Evolutionary conservation across 2,113 vertebrate species (phyloP), one percentile per base, ranked within the genome.

Genomic region (Phycodurus eques): DNA sequence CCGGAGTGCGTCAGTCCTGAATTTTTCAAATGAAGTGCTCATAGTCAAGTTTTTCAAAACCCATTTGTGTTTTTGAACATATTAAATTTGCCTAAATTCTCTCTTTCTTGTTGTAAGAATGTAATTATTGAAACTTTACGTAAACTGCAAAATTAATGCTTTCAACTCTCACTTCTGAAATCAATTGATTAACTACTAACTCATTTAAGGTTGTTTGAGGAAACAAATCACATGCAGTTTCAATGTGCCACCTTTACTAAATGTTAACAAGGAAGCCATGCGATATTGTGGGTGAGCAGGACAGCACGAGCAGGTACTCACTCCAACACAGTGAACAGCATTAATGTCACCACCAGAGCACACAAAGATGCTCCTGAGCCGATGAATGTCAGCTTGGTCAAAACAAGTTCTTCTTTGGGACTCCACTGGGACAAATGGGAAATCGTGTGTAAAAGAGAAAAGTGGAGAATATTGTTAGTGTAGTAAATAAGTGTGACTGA

Each of bases 351-450:
- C 79, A 94, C 75, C 60, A 94, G 87, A 0, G 93, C 93, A 57
- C 93, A 94, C 66, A 94, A 88, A 42, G 93, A 94, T 0, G 92
- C 92, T n/a, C 93, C 93, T 4, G 84, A 92, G 64, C 93, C 93
- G 19, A 94, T 93, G 83, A 94, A 93, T 3, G 93, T 94, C 83
- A 94, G 81, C 80, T 93, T 94, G 76, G 89, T 93, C 83, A 94
- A 80, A 88, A 94, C 83, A 42, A 84, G 89, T 80, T 93, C 88
- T 51, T 92, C 90, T 76, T 90, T 88, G 5, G 83, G 76, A 65
- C 81, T 93, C 93, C 93, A 93, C 92, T 94, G 85, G 31, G 73
- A 75, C 12, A 68, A 22, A 61, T 22, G 33, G 47, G 47, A 65
- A 62, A 12, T 0, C 3, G 1, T 39, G 46, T 27, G 56, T 17